Evolutionary conservation across 2,113 vertebrate genomes (phyloP).

Genomic region (Cyphomyrus discorhynchus): DNA sequence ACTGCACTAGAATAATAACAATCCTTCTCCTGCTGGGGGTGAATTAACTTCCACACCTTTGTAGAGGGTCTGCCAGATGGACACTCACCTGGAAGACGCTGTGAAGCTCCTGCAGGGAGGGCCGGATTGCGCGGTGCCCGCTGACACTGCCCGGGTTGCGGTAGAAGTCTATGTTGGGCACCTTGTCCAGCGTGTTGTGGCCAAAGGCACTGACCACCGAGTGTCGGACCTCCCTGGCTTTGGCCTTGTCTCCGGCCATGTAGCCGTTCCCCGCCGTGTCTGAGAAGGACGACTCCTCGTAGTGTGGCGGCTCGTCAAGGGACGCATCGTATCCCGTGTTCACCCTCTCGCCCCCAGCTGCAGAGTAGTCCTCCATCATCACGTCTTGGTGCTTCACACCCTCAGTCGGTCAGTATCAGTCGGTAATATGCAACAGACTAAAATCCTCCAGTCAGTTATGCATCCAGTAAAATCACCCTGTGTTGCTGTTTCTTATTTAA

Average conservation of each 20-base stretch:
- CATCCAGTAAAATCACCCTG: background rate
- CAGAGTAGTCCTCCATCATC: constrained; percentile 49
- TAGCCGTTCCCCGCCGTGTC: constrained; percentile 56
- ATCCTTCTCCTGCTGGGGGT: background rate
- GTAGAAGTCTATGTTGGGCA: constrained; percentile 90
- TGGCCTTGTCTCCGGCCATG: constrained; percentile 56
- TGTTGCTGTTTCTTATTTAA: background rate
- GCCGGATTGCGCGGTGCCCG: constrained; percentile 74
- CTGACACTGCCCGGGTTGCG: constrained; percentile 86
- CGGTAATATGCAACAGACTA: background rate
- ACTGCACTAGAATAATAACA: background rate
- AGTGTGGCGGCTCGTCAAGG: constrained; percentile 68
- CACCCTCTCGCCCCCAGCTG: constrained; percentile 39
- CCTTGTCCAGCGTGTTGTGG: constrained; percentile 86
- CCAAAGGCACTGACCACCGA: constrained; percentile 80
- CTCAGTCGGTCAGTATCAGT: background rate
- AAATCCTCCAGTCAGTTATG: background rate
- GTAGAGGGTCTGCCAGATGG: background rate
- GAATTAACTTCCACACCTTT: background rate
- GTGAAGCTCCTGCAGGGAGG: constrained; percentile 90
- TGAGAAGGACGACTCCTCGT: constrained; percentile 76
- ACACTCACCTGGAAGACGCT: constrained; percentile 83
- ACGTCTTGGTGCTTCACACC: background rate
- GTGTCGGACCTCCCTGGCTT: constrained; percentile 61
- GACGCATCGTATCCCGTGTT: constrained; percentile 50